A percentile compares a stretch with the other conserved stretches of the same genome.
phyloP scores from a whole-genome alignment of 2,113 vertebrate species.

The Prionailurus viverrinus region DNA sequence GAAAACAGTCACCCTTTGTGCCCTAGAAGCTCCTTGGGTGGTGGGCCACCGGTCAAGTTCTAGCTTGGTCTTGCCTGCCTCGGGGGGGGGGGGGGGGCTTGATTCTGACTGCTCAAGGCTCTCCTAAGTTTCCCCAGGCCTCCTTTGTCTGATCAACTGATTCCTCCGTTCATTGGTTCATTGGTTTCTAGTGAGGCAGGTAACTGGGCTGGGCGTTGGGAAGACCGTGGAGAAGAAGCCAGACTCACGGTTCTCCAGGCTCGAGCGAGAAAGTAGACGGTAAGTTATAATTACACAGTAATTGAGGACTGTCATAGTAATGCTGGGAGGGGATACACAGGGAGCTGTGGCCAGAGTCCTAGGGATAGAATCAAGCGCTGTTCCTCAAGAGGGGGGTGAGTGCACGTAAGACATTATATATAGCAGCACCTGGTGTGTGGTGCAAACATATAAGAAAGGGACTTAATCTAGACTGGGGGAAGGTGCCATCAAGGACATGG shows the following conservation, averaged over 20 bases:
- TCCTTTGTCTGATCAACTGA: too few species aligned
- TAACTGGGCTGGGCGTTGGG: neutral
- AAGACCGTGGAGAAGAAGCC: neutral
- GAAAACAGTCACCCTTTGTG: neutral
- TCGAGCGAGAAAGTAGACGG: neutral
- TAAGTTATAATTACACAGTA: neutral
- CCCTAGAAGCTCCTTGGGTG: neutral
- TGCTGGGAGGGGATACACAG: accelerated
- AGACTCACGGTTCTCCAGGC: neutral
- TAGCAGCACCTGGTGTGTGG: accelerated
- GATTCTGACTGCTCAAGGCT: neutral
- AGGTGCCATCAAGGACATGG: too few species aligned
- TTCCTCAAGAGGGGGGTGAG: accelerated
- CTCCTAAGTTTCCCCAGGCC: neutral
- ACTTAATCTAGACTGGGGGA: accelerated
- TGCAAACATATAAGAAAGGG: neutral
- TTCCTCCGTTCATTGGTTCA: neutral
- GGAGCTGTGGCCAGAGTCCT: accelerated
- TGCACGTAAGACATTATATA: accelerated
- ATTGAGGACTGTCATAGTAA: accelerated
- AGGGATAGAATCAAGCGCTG: neutral
- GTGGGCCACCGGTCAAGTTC: too few species aligned
- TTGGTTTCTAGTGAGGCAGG: neutral
- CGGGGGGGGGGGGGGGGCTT: neutral
- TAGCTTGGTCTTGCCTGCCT: neutral